phyloP scores from a whole-genome alignment of 2,113 vertebrate species.

The Aix galericulata region DNA sequence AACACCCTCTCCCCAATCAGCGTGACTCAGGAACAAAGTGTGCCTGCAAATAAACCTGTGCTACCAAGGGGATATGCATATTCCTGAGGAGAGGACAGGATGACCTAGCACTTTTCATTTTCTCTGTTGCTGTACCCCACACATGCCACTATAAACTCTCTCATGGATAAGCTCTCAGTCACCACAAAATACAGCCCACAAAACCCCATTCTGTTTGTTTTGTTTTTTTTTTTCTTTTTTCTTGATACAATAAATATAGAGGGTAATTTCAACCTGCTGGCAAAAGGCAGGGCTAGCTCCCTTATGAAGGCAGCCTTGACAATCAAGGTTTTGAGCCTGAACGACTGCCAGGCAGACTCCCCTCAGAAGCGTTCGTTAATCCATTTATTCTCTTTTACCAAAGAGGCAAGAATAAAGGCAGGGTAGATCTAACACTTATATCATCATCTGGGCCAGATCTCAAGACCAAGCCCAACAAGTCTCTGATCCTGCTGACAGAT shows the following conservation, averaged over 20 bases:
- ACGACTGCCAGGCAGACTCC: constrained; percentile 4
- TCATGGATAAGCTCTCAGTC: not conserved
- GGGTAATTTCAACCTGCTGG: constrained; percentile 19
- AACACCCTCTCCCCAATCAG: constrained; percentile 42
- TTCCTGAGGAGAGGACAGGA: constrained; percentile 37
- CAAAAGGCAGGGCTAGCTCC: constrained; percentile 40
- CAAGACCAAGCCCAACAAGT: not conserved
- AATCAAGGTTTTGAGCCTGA: constrained; percentile 18
- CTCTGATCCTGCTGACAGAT: not conserved
- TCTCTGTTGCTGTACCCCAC: not conserved
- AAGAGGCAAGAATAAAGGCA: not conserved
- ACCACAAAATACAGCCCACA: not conserved
- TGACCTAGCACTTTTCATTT: constrained; percentile 62
- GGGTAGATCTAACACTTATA: not conserved
- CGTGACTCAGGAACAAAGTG: constrained; percentile 58
- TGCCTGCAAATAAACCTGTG: constrained; percentile 33
- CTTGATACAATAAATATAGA: not conserved
- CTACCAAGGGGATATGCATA: constrained; percentile 43
- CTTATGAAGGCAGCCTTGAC: constrained; percentile 9
- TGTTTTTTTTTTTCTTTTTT: not conserved
- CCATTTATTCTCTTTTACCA: not conserved
- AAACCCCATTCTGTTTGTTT: not conserved
- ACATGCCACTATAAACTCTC: not conserved
- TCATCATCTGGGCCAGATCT: not conserved
- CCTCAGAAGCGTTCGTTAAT: constrained; percentile 10